phyloP scores from a whole-genome alignment of 37 sponge, comb jelly and placozoan species.

The Tethya wilhelma region DNA sequence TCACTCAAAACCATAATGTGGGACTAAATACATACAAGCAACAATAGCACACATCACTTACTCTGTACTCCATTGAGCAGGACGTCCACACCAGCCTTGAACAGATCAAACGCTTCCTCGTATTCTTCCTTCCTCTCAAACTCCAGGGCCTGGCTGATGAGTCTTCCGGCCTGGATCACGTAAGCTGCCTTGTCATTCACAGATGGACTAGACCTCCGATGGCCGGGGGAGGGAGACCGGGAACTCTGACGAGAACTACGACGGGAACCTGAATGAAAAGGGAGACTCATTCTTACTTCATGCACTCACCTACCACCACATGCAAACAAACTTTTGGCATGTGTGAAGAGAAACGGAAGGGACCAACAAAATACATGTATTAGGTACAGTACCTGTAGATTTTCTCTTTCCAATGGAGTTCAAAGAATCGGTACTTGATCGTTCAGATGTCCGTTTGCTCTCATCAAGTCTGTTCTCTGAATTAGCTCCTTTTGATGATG shows the following conservation, averaged over 20 bases:
- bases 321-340: conserved; percentile 1
- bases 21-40: neutral
- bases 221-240: neutral
- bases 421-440: conserved; percentile 4
- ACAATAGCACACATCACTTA: conserved; percentile 44
- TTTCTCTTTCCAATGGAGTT: conserved; percentile 2
- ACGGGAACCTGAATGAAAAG: neutral
- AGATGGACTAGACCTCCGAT: conserved; percentile 13
- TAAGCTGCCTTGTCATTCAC: conserved; percentile 48
- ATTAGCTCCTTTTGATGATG: no score
- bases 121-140: conserved; percentile 62
- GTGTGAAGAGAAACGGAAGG: no score
- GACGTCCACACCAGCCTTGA: conserved; percentile 84
- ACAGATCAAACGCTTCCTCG: conserved; percentile 78
- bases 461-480: no score
- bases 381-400: no score
- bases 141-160: conserved; percentile 72
- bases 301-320: neutral
- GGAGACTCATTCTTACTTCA: neutral
- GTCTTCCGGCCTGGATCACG: conserved; percentile 68
- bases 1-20: no score
- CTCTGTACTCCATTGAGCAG: conserved; percentile 91
- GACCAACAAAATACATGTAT: no score
- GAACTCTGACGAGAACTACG: conserved; percentile 13
- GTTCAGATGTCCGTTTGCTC: no score